A percentile compares a stretch with the other conserved stretches of the same genome.
These are phyloP conservation scores for Apogon hyalosoma DNA, from an alignment of 2,797 vertebrate genomes.

Conservation along the genomic window DNA sequence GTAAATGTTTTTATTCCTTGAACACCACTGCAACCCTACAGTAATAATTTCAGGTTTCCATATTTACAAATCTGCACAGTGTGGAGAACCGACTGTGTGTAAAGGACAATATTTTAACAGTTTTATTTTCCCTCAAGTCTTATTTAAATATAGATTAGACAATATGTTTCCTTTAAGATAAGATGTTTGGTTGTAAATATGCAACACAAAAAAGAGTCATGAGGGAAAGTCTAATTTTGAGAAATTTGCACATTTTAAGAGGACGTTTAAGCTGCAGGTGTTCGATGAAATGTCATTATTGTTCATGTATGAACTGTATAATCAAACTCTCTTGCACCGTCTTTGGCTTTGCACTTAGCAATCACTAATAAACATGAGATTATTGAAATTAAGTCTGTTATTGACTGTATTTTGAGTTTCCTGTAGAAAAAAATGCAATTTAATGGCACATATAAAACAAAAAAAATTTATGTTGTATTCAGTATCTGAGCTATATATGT, in stretches of 20 bases:
- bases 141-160: slow-evolving; percentile 15
- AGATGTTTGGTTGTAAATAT: slow-evolving; percentile 35
- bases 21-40: no score
- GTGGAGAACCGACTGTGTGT: not conserved
- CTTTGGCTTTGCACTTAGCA: slow-evolving; percentile 24
- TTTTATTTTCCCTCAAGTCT: slow-evolving; percentile 26
- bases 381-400: not conserved
- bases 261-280: slow-evolving; percentile 7
- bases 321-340: slow-evolving; percentile 20
- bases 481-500: no score
- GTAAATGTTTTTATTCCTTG: no score
- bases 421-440: no score
- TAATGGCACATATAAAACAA: no score
- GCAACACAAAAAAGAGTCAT: not conserved
- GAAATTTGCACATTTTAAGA: slow-evolving; percentile 29
- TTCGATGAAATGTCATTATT: not conserved
- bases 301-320: slow-evolving; percentile 7
- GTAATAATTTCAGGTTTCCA: no score
- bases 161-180: slow-evolving; percentile 9
- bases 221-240: not conserved
- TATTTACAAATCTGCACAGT: not conserved
- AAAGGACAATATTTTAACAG: slow-evolving; percentile 1
- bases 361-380: slow-evolving; percentile 59
- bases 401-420: not conserved
- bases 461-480: no score